These are phyloP conservation scores for Columba livia DNA, from an alignment of 2,113 vertebrate genomes.

Conservation along the genomic window DNA sequence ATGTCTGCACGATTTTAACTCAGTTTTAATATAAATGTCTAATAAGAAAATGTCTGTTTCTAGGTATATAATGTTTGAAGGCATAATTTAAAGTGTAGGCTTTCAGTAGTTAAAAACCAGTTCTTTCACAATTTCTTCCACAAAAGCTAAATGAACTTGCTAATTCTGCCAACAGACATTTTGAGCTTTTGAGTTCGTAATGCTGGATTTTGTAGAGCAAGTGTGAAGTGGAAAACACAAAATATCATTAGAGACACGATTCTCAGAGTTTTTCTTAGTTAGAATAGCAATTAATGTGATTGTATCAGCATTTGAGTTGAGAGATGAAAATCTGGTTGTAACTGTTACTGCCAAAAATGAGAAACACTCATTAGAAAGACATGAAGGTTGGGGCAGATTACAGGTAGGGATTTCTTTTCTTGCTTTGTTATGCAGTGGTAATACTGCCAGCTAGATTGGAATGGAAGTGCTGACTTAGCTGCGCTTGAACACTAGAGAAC, in stretches of 20 bases:
- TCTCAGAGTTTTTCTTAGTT: not conserved
- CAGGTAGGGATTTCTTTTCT: not conserved
- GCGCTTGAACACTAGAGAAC: not conserved
- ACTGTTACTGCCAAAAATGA: not conserved
- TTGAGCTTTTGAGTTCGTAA: not conserved
- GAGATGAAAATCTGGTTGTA: not conserved
- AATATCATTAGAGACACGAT: not conserved
- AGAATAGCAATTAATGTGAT: not conserved
- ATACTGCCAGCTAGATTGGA: not conserved
- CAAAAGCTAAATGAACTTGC: not conserved
- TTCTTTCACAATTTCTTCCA: not conserved
- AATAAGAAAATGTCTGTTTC: not conserved
- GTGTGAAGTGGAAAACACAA: not conserved
- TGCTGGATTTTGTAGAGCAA: not conserved
- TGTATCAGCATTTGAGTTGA: rapidly evolving
- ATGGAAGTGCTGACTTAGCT: not conserved
- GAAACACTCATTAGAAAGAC: not conserved
- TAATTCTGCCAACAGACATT: not conserved
- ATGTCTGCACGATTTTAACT: not conserved
- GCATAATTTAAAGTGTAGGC: not conserved
- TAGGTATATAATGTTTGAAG: not conserved
- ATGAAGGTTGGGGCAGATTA: not conserved
- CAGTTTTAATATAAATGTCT: not conserved
- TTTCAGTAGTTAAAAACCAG: not conserved
- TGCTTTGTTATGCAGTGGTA: not conserved